Percentiles rank a stretch among this genome's conserved stretches.
These are phyloP conservation scores for Pharmacophagus antenor DNA, from an alignment of 2,888 invertebrate species.

Conservation along the genomic window DNA sequence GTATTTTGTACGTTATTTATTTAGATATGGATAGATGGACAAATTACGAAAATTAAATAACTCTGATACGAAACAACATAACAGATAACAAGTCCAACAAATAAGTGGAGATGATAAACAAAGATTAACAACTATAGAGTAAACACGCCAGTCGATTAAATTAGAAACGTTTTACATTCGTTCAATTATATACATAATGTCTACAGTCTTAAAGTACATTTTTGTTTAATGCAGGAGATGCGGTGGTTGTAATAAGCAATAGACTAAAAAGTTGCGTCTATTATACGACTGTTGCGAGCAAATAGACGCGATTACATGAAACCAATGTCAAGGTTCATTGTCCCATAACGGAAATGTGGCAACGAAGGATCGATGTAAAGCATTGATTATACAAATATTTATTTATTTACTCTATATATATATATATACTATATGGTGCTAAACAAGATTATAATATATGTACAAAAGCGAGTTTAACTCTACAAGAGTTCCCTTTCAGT, in stretches of 20 bases:
- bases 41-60: constrained; percentile 7
- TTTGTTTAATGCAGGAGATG: background rate
- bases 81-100: constrained; percentile 35
- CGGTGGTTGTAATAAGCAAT: constrained; percentile 19
- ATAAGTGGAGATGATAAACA: constrained; percentile 29
- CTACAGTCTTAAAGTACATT: background rate
- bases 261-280: constrained; percentile 28
- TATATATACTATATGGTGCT: too few relatives aligned
- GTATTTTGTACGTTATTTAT: too few relatives aligned
- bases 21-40: constrained; percentile 7
- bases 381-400: background rate
- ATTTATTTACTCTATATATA: too few relatives aligned
- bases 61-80: constrained; percentile 16
- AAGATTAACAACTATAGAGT: constrained; percentile 24
- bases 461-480: too few relatives aligned
- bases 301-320: constrained; percentile 19
- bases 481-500: too few relatives aligned
- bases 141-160: constrained; percentile 15
- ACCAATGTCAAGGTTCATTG: constrained; percentile 29
- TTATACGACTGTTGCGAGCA: constrained; percentile 1
- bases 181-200: background rate
- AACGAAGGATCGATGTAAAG: constrained; percentile 8
- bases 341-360: constrained; percentile 19
- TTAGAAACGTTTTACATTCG: background rate
- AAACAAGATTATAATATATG: too few relatives aligned